Base-by-base conservation (phyloP, 2,113 vertebrate genomes). In the Regulus satrapa region DNA sequence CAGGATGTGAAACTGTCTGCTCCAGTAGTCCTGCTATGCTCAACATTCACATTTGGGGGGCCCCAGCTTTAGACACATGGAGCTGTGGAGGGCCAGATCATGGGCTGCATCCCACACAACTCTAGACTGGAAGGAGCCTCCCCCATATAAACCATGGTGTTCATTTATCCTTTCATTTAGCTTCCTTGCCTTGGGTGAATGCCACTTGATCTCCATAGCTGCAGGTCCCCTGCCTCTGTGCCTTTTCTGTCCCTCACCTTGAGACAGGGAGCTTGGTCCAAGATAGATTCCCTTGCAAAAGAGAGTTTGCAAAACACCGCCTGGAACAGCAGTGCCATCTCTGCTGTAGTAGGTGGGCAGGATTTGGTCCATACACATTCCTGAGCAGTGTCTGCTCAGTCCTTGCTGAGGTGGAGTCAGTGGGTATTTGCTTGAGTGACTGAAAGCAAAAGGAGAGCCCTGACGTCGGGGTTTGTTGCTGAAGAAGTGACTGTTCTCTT, bases 1-100 rank as follows among this genome's bases (percentile, higher is more conserved):
- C 98, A 96, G 17, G 88, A 97, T 81, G 88, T 83, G 96, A 81
- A 96, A 77, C 91, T 61, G 92, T 96, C 97, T 97, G 97, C 96
- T 96, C 95, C 87, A 75, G 73, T 94, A 79, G 94, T 64, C 46
- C 34, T 78, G 92, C 85, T 90, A 78, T 95, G 94, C 83, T 62
- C 1, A 4, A 93, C 93, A 93, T 91, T 76, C 95, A n/a, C 72
- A 68, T 95, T 77, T 69, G 12, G 78, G 92, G 92, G 87, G 43
- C 67, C 92, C 51, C 71, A 38, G 89, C 71, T 79, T 56, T 76
- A 81, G 59, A 15, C 79, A 38, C 41, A 12, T 45, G 64, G 11
- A 32, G 13, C 34, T 28, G 59, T 15, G 71, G 34, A 77, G 55
- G 52, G 75, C 17, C 75, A 34, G 64, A 23, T 51, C 28, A 31